Evolutionary conservation across 1,140 invertebrate species (phyloP).

Genomic region (Caerostris darwini): DNA sequence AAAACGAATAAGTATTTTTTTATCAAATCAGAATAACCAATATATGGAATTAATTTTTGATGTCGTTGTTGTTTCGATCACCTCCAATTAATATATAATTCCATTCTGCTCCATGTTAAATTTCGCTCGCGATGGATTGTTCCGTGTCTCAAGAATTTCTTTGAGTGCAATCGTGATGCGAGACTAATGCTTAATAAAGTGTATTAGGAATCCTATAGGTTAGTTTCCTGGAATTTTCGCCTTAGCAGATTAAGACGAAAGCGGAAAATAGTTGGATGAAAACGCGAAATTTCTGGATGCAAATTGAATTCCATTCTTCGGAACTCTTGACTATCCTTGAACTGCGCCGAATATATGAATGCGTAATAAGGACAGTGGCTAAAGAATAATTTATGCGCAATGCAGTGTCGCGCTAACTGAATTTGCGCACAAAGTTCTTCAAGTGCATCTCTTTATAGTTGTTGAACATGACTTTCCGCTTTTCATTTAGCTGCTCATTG

Average conservation of each 20-base stretch:
- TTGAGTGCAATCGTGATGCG: not conserved
- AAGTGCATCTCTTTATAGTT: not conserved
- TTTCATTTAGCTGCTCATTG: too few relatives aligned
- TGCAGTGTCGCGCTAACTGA: not conserved
- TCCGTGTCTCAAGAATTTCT: not conserved
- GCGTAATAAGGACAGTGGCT: slow-evolving; percentile 3
- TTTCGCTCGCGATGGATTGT: not conserved
- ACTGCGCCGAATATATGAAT: slow-evolving; percentile 32
- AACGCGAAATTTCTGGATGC: slow-evolving; percentile 7
- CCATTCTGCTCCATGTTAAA: not conserved
- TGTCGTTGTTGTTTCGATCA: too few relatives aligned
- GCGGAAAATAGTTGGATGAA: not conserved
- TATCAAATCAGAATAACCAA: too few relatives aligned
- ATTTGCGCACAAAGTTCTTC: not conserved
- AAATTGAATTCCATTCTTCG: slow-evolving; percentile 24
- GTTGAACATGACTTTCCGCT: too few relatives aligned
- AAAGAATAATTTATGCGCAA: slow-evolving; percentile 11
- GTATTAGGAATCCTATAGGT: not conserved
- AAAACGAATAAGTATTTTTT: too few relatives aligned
- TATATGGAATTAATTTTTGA: too few relatives aligned
- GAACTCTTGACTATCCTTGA: not conserved
- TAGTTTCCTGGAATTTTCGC: not conserved
- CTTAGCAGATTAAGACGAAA: slow-evolving; percentile 2
- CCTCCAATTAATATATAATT: too few relatives aligned
- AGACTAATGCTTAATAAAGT: not conserved